A percentile compares a stretch with the other conserved stretches of the same genome.
Conservation (phyloP, 2,888 invertebrate species). For the Pterobdella sp. region DNA sequence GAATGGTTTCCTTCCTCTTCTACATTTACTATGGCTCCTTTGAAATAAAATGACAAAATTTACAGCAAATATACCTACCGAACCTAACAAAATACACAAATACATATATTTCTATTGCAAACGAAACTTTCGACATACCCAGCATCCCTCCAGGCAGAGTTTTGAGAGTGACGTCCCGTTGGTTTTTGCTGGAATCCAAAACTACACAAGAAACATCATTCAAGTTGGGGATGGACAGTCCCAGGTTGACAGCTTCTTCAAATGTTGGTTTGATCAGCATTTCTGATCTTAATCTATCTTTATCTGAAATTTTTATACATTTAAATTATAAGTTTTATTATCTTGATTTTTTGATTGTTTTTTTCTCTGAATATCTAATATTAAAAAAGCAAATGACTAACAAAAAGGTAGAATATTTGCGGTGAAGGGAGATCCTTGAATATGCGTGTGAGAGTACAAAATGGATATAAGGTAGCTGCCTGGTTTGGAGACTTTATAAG, state of each 20-base stretch:
- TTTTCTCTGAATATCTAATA: neutral
- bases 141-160: conserved; percentile 19
- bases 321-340: too few relatives aligned
- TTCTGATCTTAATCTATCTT: conserved; percentile 10
- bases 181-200: neutral
- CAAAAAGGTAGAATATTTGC: conserved; percentile 26
- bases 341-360: neutral
- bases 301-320: too few relatives aligned
- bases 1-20: conserved; percentile 18
- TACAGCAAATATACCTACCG: neutral
- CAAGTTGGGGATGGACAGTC: neutral
- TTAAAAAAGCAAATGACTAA: neutral
- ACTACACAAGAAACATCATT: conserved; percentile 10
- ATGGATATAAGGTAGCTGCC: conserved; percentile 26
- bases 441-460: conserved; percentile 19
- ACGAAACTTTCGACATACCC: conserved; percentile 2
- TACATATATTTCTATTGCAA: conserved; percentile 15
- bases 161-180: conserved; percentile 1
- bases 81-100: neutral
- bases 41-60: neutral
- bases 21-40: conserved; percentile 20
- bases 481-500: conserved; percentile 13
- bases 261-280: conserved; percentile 7
- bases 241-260: conserved; percentile 18
- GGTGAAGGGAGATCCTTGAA: conserved; percentile 27